These are phyloP conservation scores for Barnardius zonarius DNA, from an alignment of 2,113 vertebrate species.

Conservation along the genomic window DNA sequence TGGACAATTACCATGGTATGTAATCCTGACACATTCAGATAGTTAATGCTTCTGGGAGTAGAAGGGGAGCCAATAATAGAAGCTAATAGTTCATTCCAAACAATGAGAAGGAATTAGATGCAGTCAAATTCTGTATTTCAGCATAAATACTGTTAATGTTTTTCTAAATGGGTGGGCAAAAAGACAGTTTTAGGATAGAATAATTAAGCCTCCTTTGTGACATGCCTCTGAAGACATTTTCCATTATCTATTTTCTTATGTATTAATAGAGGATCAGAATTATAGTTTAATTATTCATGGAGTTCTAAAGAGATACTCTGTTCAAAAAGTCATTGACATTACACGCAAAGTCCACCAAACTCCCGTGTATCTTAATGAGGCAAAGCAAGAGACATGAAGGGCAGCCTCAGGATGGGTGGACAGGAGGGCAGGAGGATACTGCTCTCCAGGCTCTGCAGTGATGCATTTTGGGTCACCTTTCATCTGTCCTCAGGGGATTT, in stretches of 20 bases:
- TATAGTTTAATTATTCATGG: conserved; percentile 33
- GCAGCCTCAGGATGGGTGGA: neutral
- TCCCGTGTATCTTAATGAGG: neutral
- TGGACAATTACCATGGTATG: neutral
- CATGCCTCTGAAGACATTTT: neutral
- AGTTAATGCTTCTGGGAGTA: neutral
- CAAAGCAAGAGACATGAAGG: neutral
- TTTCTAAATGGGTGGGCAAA: neutral
- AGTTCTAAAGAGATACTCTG: neutral
- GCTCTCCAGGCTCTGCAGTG: neutral
- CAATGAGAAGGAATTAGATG: neutral
- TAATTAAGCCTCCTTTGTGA: neutral
- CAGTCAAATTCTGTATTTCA: neutral
- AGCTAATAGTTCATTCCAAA: neutral
- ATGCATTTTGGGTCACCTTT: neutral
- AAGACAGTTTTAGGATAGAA: neutral
- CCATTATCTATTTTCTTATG: neutral
- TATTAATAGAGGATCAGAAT: conserved; percentile 18
- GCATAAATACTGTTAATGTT: neutral
- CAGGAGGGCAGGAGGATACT: neutral
- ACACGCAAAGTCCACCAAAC: neutral
- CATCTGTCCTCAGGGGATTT: too few species aligned
- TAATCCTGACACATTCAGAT: neutral
- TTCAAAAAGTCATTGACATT: neutral
- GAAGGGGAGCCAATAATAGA: neutral